Evolutionary conservation across 2,888 invertebrate species (phyloP), one percentile per base, ranked within the genome.

Genomic region (Quadriops clusia): DNA sequence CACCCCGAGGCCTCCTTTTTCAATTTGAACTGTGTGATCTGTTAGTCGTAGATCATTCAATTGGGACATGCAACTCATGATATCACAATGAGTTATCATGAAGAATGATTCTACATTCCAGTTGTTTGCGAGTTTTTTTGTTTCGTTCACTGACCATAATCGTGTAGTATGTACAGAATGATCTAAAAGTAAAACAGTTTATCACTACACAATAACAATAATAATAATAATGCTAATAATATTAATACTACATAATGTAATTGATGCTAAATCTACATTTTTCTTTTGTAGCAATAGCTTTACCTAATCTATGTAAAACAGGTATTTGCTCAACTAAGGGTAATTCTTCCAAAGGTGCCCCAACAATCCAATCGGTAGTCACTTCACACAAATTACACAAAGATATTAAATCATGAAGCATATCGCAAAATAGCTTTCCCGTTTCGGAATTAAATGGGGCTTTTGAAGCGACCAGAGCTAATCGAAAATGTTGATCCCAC

Each of bases 321-420:
- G 84, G 78, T 52, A 86, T 85, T 58, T 86, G 85, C 49, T 86
- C 85, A 0, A 84, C 81, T 15, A 85, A 67, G 0, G 85, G 83
- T 34, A 84, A 54, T 45, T 82, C 75, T 43, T 78, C 75, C n/a
- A 82, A 60, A 2, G 80, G 79, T 1, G 78, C 78, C 3, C 77
- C 79, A 24, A 73, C 49, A 29, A 75, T 73, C 67, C 77, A 78
- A 42, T 79, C 77, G 46, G 71, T 71, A 0, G 76, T 75, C 2
- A 77, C 73, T 51, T 81, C 78, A 46, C 79, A 84, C 45, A 77
- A 78, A 54, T 85, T 85, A 45, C 74, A 79, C 7, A 83, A 59
- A 0, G 67, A 69, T 1, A 78, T 77, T 23, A 85, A 56, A 40
- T 79, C 74, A 44, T 76, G 74, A 13, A 85, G 65, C 53, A 82